Conservation (phyloP, 2,113 vertebrate species). For the Pseudolaguvia tuberculata region DNA sequence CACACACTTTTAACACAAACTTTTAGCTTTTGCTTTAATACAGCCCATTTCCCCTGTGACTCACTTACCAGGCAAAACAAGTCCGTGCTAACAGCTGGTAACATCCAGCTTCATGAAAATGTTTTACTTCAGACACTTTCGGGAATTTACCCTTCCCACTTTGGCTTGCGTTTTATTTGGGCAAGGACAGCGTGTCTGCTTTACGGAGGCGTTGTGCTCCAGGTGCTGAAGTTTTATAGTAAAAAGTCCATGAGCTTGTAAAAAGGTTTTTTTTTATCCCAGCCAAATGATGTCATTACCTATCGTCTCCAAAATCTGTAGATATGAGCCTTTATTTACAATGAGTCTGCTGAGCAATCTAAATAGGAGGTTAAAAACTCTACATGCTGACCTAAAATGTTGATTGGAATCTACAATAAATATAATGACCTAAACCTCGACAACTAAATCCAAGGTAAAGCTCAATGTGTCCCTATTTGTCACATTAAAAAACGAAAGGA, state of each 20-base stretch:
- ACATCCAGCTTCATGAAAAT: background rate
- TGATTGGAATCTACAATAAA: background rate
- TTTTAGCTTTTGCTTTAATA: background rate
- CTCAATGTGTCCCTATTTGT: no score
- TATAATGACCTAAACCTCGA: background rate
- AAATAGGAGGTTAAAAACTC: no score
- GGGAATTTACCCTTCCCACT: slow-evolving; percentile 9
- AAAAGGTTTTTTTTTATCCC: slow-evolving; percentile 40
- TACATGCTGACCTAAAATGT: no score
- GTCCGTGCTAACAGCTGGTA: background rate
- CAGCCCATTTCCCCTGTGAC: background rate
- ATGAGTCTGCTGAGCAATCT: slow-evolving; percentile 21
- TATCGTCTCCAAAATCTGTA: slow-evolving; percentile 33
- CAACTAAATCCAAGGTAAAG: no score
- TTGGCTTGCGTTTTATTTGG: slow-evolving; percentile 25
- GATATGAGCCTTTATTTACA: slow-evolving; percentile 36
- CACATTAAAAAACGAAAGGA: no score
- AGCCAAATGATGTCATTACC: slow-evolving; percentile 50
- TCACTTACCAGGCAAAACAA: background rate
- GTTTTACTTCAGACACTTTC: background rate
- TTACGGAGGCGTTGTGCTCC: slow-evolving; percentile 38
- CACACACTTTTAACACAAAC: background rate
- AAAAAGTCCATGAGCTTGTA: slow-evolving; percentile 36
- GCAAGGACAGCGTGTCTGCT: slow-evolving; percentile 20
- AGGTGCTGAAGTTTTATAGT: slow-evolving; percentile 42